Base-by-base conservation (phyloP, 2,113 vertebrate genomes). In the Cranoglanis bouderius region DNA sequence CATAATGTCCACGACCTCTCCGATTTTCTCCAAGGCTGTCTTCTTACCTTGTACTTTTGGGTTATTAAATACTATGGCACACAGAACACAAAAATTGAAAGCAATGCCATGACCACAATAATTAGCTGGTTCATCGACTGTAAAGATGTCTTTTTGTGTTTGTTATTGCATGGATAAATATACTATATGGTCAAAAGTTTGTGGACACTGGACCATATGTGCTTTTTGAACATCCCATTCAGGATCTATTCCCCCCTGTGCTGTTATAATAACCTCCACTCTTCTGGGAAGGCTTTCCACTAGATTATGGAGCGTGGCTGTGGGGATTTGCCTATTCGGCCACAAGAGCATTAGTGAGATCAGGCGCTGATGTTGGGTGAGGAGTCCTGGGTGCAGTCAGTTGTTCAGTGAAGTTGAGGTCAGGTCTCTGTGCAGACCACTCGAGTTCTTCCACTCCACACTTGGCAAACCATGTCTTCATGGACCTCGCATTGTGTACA, bases 1-100 rank as follows among this genome's bases (percentile, higher is more conserved):
- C 92, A 97, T 92, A 51, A 95, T 92, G 40, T 97, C 96, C 92
- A 96, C 92, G 14, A 95, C 85, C 0, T 96, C 97, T 6, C 94
- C 89, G 91, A 94, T 90, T 91, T 95, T 93, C 91, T 96, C 96
- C 95, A 96, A 87, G 0, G 90, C 91, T 3, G 92, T 95, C 91
- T 94, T 96, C 46, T 96, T 95, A 0, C 94, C 94, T 67, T 91
- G 90, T 0, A 96, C 94, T 32, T 94, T 92, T 0, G 92, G 92
- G 84, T 90, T 93, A 93, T 94, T 95, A 43, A 97, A 92, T 78
- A 89, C 97, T 97, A 92, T 4, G 26, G 24, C 1, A 3, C 26
- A 86, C 12, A 29, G 18, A 75, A 43, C 24, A 65, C 35, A 85
- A 57, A 67, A 72, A 46, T 13, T 26, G 26, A 78, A 78, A 78